Evolutionary conservation across 2,113 vertebrate species (phyloP), one percentile per base, ranked within the genome.

Genomic region (Aramus guarauna): DNA sequence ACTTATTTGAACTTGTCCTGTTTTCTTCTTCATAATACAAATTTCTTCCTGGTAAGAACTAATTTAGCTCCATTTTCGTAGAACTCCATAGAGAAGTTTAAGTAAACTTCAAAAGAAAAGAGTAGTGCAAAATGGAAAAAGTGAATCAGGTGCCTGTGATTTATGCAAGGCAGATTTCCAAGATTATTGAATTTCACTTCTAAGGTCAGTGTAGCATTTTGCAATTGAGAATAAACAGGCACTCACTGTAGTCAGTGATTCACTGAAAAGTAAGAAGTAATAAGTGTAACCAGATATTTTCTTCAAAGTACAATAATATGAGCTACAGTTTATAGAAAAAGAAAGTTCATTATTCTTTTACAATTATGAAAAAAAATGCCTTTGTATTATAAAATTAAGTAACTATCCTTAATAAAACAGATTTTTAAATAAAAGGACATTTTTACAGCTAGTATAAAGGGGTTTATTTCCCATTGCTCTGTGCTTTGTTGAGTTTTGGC

Each of bases 151-250:
- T 94, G 78, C 59, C 81, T 92, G 77, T 91, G 90, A 95, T 94
- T 90, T 80, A 73, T 30, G 37, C 73, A 77, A 95, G 77, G 89
- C 94, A 95, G 74, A 80, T 82, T 89, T 97, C 94, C 87, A 90
- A 47, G 84, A 80, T 96, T 82, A 91, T 41, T 97, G 80, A 87
- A 62, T 95, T 94, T 97, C 86, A 92, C 80, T 90, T 64, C 53
- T 73, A 43, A 91, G 87, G 89, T 79, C 86, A 75, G 43, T 43
- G 48, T 55, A 79, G 32, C 48, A 36, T 95, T 85, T 71, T 91
- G 62, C 47, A 76, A 75, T 20, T 78, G 94, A 95, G 62, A 90
- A 88, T 84, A 90, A 95, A 88, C 91, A 97, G 92, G 37, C 89
- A 59, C 77, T 85, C 80, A 45, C 62, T 91, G 69, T 29, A 75